Base-by-base conservation (phyloP, 2,797 vertebrate species). In the Hyperoplus immaculatus region DNA sequence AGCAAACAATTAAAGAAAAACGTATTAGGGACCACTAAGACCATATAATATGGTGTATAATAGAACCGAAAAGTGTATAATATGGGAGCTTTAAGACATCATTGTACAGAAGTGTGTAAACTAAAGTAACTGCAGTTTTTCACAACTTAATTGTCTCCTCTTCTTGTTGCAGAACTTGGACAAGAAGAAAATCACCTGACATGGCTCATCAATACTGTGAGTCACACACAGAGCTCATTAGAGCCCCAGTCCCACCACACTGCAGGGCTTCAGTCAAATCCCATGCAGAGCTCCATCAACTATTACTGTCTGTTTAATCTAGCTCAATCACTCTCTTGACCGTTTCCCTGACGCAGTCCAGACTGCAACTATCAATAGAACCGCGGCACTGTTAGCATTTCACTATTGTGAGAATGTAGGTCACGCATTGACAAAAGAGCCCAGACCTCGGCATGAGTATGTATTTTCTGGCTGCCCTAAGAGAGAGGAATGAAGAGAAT, bases 401-500 rank as follows among this genome's bases (percentile, higher is more conserved):
- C 72, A 65, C 75, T 62, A 72, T 69, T 84, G 67, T 85, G 76
- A 77, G 73, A 87, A 91, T 91, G 83, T 87, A 89, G 89, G 88
- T 88, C 87, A 86, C 60, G 38, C 75, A 53, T 13, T 61, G 56
- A 90, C 78, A 88, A 81, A 83, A 68, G 64, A 76, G 3, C 59
- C 7, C n/a, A 59, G 51, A 29, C 59, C 3, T 4, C 46, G 46
- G 50, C 4, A 29, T 29, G 29, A 58, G 18, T 45, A 14, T 43
- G 61, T 72, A 51, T 77, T 76, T 80, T 72, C 63, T 78, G 51
- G 39, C 73, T 82, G 76, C 66, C 63, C 73, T 43, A 54, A 67
- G 47, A 69, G 71, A 29, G 46, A 41, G 42, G 62, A 84, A 84
- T 82, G 57, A 76, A 71, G 78, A 78, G 49, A 59, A 83, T 81